Conservation (phyloP, 2,113 vertebrate species). For the Eulemur macaco region DNA sequence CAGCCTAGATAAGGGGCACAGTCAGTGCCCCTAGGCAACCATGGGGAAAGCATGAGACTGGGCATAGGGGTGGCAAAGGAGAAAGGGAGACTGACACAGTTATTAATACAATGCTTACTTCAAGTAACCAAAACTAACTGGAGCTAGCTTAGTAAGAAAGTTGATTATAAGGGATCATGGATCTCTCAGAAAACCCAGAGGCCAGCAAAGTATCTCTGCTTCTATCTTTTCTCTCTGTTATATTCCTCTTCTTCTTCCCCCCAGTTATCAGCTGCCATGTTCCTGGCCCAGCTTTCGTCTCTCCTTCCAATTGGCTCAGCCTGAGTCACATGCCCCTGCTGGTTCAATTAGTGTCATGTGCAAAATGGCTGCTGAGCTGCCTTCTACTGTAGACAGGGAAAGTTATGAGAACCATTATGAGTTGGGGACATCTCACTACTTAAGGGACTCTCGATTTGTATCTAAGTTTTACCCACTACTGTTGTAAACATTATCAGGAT, state of each 20-base stretch:
- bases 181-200: background rate
- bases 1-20: background rate
- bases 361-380: background rate
- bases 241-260: too few species aligned
- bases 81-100: background rate
- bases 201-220: background rate
- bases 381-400: background rate
- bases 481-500: background rate
- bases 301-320: background rate
- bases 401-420: background rate
- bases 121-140: background rate
- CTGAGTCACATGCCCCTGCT: background rate
- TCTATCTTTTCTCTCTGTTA: background rate
- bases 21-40: background rate
- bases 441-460: background rate
- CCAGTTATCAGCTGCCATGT: background rate
- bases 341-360: background rate
- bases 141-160: background rate
- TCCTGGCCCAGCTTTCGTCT: background rate
- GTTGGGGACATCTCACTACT: background rate
- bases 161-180: background rate
- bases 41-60: background rate
- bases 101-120: too few species aligned
- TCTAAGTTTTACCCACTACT: background rate
- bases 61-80: background rate